Evolutionary conservation across 2,888 invertebrate genomes (phyloP), one percentile per base, ranked within the genome.

Genomic region (Archips xylosteana): DNA sequence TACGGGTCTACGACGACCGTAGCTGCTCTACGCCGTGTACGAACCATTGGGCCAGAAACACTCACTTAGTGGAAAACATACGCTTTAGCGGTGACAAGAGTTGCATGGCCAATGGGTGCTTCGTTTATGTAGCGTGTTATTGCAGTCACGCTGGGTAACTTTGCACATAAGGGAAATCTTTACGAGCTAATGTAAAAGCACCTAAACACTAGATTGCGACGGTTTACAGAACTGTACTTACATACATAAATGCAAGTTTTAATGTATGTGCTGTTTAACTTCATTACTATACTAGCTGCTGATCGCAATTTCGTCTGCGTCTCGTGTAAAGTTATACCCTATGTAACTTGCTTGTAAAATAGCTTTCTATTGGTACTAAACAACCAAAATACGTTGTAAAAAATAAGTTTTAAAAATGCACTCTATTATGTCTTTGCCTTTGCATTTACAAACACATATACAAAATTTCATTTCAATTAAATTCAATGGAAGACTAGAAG

Each of bases 31-130:
- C 87, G 86, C 89, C 87, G 85, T 87, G 85, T 90, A 83, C 89
- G 75, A 85, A 70, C 81, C 92, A 91, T 81, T 91, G 92, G 83
- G 76, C 83, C 82, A 88, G 91, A 92, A 92, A 90, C 87, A 87
- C 89, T 89, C 90, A 91, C 90, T 92, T 91, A 91, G 87, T 85
- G 87, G 89, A 90, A 90, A 86, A 88, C 88, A 89, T 87, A 91
- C 89, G 90, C 88, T 90, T 90, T 91, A 89, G 87, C 83, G 87
- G 88, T 84, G 86, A 85, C 83, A 83, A 83, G 83, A 85, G 83
- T 80, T 81, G 82, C 82, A 84, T 84, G 84, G 82, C 82, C 85
- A 85, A 73, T 80, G 83, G 76, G 76, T 74, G 76, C 77, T 80
- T 81, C 83, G 82, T 82, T 85, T 82, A 81, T 84, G 82, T 82